Evolutionary conservation across 2,797 vertebrate species (phyloP), one percentile per base, ranked within the genome.

Genomic region (Aselliscus stoliczkanus): DNA sequence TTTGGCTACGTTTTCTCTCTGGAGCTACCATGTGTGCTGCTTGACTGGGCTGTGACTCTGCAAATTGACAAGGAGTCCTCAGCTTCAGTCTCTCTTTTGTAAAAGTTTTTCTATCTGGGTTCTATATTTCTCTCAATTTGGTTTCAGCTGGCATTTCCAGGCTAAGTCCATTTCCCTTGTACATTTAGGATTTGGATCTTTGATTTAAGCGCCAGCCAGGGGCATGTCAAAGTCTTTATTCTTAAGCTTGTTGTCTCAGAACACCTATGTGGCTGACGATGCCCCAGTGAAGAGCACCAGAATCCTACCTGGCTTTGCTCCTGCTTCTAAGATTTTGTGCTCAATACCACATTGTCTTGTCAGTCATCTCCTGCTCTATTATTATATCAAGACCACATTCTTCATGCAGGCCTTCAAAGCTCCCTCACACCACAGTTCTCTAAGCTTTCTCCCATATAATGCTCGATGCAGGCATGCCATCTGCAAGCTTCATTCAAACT

Each of bases 101-200:
- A 50, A 65, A 62, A 65, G 13, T 23, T 79, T 80, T 92, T 67
- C 72, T 54, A 6, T 52, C 20, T 13, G 12, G 15, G 60, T 44
- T 50, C 69, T n/a, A 27, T 25, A 50, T 39, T 85, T 80, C 70
- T 84, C 62, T 90, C 88, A 58, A 9, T 69, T 73, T 88, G 62
- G 37, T 44, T 82, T 75, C 70, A 54, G 52, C 37, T 88, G 50
- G n/a, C 20, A 7, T 67, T 94, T 92, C 37, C 76, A 86, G 79
- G 37, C 58, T 72, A 52, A 72, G 23, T 20, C 44, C 58, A 37
- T 65, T 88, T 7, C 27, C 50, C n/a, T 67, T 39, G n/a, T 8
- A 50, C 23, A n/a, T 60, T 75, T 62, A 62, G 31, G 25, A 69
- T 73, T n/a, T 34, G 17, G n/a, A 47, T 25, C n/a, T 92, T 62